Percentiles rank a stretch among this genome's conserved stretches.
Conservation (phyloP, 2,888 invertebrate species). For the Papilio protenor region DNA sequence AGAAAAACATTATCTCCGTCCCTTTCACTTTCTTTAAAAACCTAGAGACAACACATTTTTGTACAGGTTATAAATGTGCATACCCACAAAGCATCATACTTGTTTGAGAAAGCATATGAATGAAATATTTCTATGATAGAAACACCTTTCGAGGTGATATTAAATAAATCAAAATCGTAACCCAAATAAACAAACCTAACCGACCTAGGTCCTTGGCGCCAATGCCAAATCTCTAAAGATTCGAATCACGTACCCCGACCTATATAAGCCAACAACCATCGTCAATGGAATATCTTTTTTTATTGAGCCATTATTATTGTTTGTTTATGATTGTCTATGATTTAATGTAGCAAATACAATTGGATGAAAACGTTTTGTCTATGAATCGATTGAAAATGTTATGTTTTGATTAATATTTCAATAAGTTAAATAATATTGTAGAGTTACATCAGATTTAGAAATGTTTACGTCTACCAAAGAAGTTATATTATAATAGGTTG, state of each 20-base stretch:
- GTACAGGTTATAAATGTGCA: not conserved
- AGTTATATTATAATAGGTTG: not conserved
- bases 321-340: slow-evolving; percentile 35
- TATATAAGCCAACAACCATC: slow-evolving; percentile 46
- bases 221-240: slow-evolving; percentile 57
- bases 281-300: slow-evolving; percentile 66
- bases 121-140: not conserved
- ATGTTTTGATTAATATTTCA: slow-evolving; percentile 10
- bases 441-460: not conserved
- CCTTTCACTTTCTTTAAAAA: not conserved
- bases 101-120: not conserved
- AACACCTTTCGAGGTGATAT: not conserved
- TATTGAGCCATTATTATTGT: slow-evolving; percentile 47
- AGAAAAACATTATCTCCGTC: not conserved
- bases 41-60: not conserved
- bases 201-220: slow-evolving; percentile 58
- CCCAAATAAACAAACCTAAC: slow-evolving; percentile 30
- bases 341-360: slow-evolving; percentile 1
- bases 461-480: not conserved
- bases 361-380: slow-evolving; percentile 5
- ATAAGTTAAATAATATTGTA: not conserved
- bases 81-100: not conserved
- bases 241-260: slow-evolving; percentile 61
- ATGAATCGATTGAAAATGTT: not conserved
- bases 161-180: slow-evolving; percentile 23